Evolutionary conservation across 2,797 vertebrate genomes (phyloP), one percentile per base, ranked within the genome.

Genomic region (Loris lydekkerianus): DNA sequence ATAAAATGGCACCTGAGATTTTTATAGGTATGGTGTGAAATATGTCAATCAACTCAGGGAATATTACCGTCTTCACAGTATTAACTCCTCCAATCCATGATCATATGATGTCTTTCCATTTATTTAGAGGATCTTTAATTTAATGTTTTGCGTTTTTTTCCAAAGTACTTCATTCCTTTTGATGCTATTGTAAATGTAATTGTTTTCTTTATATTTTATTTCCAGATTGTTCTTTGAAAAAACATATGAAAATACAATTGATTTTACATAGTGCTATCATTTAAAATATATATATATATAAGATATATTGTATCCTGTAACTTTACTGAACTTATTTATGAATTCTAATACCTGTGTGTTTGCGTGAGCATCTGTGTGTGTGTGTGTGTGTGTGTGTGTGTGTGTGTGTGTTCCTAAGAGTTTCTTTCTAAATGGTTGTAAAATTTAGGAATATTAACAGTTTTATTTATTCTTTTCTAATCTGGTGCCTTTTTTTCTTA

Each of bases 391-490:
- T 67, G 10, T 65, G 72, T 27, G 7, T n/a, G 15, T 65, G 63
- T 65, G 63, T 65, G 60, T 63, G 37, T 70, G 73, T 69, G 31
- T 78, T 70, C 31, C 53, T 70, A 92, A 61, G 23, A 77, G 29
- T 67, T 75, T 85, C 34, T 92, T 7, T 21, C 67, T 84, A 43
- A 17, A 69, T 34, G 29, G 60, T 46, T 43, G 37, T 75, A 37
- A 67, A 53, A 76, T 78, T 23, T 29, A 31, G 60, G 65, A 86
- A 70, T 46, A 34, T 18, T 8, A 58, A 11, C 2, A 78, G 23
- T 49, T 78, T 93, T 78, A 61, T 78, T 93, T 86, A 23, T 93
- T 34, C 53, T 37, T 70, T 86, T 78, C 53, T 40, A 80, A 46
- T 70, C 31, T 31, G 17, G 23, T 49, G 17, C 11, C 10, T 5